Base-by-base conservation (phyloP, 2,888 invertebrate genomes). In the Macrosoma leucophasiata region DNA sequence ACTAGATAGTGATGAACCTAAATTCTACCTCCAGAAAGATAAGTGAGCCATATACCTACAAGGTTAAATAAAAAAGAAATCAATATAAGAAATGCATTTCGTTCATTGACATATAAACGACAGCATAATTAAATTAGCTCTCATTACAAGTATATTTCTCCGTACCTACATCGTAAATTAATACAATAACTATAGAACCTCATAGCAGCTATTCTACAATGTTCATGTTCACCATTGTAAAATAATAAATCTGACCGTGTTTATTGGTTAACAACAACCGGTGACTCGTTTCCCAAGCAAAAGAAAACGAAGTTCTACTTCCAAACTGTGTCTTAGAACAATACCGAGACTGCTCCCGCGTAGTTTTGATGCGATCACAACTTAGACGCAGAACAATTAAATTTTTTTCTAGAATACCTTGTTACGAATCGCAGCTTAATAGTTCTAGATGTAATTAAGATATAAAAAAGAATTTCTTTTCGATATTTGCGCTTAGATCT, bases 201-300 rank as follows among this genome's bases (percentile, higher is more conserved):
- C n/a, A n/a, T n/a, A n/a, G n/a, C n/a, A n/a, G n/a, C n/a, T n/a
- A n/a, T n/a, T n/a, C n/a, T n/a, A n/a, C n/a, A n/a, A n/a, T n/a
- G n/a, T n/a, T n/a, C n/a, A n/a, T n/a, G n/a, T n/a, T n/a, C n/a
- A n/a, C n/a, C n/a, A n/a, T n/a, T n/a, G n/a, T n/a, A n/a, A n/a
- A n/a, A n/a, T n/a, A n/a, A n/a, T n/a, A n/a, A n/a, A n/a, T n/a
- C 26, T 36, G 30, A 36, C 35, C 35, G 33, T 30, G 28, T 37
- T 39, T 31, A 40, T 31, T 21, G 30, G 35, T 26, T 30, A 36
- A 36, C 29, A 36, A 30, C 33, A 41, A 33, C 39, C 33, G 39
- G 41, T 50, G 64, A 52, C 55, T 72, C 55, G 66, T 67, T 78
- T 78, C 76, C 69, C 78, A 76, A 59, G 72, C 54, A 50, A 68